phyloP scores from a whole-genome alignment of 2,888 invertebrate genomes.

The Myathropa florea region DNA sequence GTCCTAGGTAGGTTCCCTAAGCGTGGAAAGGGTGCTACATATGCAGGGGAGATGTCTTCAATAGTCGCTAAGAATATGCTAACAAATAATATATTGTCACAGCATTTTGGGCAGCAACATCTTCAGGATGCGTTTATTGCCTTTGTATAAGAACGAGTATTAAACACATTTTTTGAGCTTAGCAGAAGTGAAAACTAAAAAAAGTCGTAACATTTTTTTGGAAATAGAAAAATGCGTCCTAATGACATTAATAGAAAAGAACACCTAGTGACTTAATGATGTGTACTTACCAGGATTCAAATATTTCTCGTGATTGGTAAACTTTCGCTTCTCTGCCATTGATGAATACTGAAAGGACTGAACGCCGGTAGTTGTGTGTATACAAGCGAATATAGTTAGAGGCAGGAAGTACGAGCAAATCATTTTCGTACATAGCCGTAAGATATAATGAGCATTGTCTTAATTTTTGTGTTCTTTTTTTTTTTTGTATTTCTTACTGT shows the following conservation, averaged over 20 bases:
- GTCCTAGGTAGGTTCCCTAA: too few relatives aligned
- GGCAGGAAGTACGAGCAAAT: conserved; percentile 70
- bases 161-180: too few relatives aligned
- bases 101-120: too few relatives aligned
- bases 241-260: neutral
- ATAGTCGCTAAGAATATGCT: too few relatives aligned
- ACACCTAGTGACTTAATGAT: neutral
- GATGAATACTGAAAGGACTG: conserved; percentile 51
- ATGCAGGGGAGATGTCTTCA: too few relatives aligned
- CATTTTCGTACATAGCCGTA: conserved; percentile 70
- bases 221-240: neutral
- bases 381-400: conserved; percentile 61
- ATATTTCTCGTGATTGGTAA: conserved; percentile 66
- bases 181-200: too few relatives aligned
- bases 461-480: conserved; percentile 37
- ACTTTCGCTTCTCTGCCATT: conserved; percentile 61
- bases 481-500: conserved; percentile 6
- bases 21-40: too few relatives aligned
- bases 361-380: conserved; percentile 52
- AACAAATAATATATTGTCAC: too few relatives aligned
- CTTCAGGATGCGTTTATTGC: too few relatives aligned
- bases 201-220: too few relatives aligned
- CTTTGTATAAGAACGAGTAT: too few relatives aligned
- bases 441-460: conserved; percentile 64
- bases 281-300: conserved; percentile 49